Percentiles rank a stretch among this genome's conserved stretches.
These are phyloP conservation scores for Sula dactylatra DNA, from an alignment of 2,113 vertebrate genomes.

Conservation along the genomic window DNA sequence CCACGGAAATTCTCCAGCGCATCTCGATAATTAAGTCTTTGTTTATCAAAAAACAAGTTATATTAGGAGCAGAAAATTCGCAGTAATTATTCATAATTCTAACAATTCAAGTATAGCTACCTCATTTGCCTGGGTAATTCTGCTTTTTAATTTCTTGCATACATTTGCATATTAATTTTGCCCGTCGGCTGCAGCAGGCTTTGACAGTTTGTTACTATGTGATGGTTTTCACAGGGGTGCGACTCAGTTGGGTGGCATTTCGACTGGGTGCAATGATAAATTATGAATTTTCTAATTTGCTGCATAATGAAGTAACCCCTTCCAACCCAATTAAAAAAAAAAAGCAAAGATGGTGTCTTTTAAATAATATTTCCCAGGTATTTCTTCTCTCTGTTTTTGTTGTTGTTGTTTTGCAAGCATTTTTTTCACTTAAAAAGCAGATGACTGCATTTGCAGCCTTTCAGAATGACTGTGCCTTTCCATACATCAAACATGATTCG, in stretches of 20 bases:
- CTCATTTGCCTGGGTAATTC: constrained; percentile 99
- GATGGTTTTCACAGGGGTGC: constrained; percentile 92
- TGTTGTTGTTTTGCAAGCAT: constrained; percentile 38
- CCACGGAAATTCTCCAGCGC: constrained; percentile 99
- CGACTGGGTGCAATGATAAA: constrained; percentile 98
- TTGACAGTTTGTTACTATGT: constrained; percentile 93
- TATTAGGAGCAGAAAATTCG: constrained; percentile 99
- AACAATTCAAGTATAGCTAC: constrained; percentile 99
- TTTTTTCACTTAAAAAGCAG: constrained; percentile 51
- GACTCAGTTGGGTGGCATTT: constrained; percentile 99
- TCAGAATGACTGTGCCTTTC: constrained; percentile 47
- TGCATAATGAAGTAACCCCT: constrained; percentile 97
- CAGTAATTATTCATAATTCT: constrained; percentile 99
- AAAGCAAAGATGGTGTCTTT: constrained; percentile 44
- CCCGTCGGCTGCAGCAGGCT: constrained; percentile 96
- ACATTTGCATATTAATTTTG: constrained; percentile 99
- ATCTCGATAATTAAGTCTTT: constrained; percentile 99
- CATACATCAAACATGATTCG: constrained; percentile 41
- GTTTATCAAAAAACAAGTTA: constrained; percentile 99
- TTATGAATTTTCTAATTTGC: constrained; percentile 99
- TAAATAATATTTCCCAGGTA: constrained; percentile 52
- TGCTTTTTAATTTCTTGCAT: constrained; percentile 99
- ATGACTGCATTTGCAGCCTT: constrained; percentile 59
- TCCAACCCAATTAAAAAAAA: constrained; percentile 83
- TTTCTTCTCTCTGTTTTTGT: constrained; percentile 44